A percentile compares a stretch with the other conserved stretches of the same genome.
These are phyloP conservation scores for Drosophila demipolita DNA, from an alignment of 2,888 invertebrate genomes.

Conservation along the genomic window DNA sequence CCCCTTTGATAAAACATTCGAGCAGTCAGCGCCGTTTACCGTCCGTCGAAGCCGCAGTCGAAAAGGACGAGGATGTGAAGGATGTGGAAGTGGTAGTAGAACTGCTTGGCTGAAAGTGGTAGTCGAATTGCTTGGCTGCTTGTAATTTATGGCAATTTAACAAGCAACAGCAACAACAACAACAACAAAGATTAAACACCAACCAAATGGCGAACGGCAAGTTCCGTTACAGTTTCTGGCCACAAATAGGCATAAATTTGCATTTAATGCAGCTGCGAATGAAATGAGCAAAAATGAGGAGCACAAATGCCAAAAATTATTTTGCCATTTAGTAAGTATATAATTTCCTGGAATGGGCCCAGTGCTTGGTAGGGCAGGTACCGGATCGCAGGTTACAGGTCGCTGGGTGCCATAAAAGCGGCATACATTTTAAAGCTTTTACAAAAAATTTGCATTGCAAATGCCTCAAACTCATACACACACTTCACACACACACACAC, in stretches of 20 bases:
- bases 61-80: neutral
- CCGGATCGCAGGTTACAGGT: constrained; percentile 20
- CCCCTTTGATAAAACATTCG: constrained; percentile 57
- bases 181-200: neutral
- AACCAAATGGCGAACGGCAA: constrained; percentile 28
- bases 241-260: constrained; percentile 79
- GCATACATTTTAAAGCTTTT: constrained; percentile 78
- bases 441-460: constrained; percentile 77
- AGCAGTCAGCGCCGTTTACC: constrained; percentile 55
- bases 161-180: constrained; percentile 48
- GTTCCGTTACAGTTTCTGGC: constrained; percentile 78
- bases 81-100: neutral
- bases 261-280: constrained; percentile 71
- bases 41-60: constrained; percentile 27
- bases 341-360: constrained; percentile 63
- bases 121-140: constrained; percentile 34
- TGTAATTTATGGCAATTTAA: constrained; percentile 75
- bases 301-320: constrained; percentile 76
- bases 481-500: constrained; percentile 16
- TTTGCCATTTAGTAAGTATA: constrained; percentile 80
- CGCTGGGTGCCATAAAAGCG: constrained; percentile 78
- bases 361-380: constrained; percentile 15
- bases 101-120: constrained; percentile 9
- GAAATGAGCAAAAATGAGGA: constrained; percentile 47
- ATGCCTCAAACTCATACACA: constrained; percentile 43